These are phyloP conservation scores for Myrmecophaga tridactyla DNA, from an alignment of 2,113 vertebrate species.

Conservation along the genomic window DNA sequence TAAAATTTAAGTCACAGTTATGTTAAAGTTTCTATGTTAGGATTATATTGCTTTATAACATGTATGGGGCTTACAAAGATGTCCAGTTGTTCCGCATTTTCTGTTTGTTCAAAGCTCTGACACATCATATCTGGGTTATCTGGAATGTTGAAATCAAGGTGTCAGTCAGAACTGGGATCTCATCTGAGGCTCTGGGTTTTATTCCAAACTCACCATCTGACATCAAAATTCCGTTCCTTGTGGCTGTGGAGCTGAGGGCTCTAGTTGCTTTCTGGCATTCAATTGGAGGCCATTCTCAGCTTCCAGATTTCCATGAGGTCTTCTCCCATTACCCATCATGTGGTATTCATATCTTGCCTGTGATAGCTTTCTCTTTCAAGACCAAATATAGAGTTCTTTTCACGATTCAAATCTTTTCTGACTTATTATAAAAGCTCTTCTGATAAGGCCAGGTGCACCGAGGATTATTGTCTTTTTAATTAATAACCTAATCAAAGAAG, in stretches of 20 bases:
- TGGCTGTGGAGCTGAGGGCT: not conserved
- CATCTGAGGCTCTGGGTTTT: not conserved
- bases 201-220: not conserved
- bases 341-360: not conserved
- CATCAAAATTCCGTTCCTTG: not conserved
- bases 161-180: not conserved
- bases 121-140: not conserved
- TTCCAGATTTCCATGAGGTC: not conserved
- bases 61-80: no score
- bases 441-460: not conserved
- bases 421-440: not conserved
- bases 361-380: not conserved
- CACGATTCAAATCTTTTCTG: not conserved
- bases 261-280: not conserved
- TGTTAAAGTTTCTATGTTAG: not conserved
- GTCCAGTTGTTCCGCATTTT: not conserved
- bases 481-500: not conserved
- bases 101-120: not conserved
- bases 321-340: fast-evolving
- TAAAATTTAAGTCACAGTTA: not conserved
- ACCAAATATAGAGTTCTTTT: not conserved
- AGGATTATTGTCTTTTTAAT: not conserved
- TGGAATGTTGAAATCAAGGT: not conserved
- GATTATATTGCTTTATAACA: not conserved
- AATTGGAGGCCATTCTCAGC: not conserved